phyloP scores from a whole-genome alignment of 2,113 vertebrate species.

The Sapayoa aenigma region DNA sequence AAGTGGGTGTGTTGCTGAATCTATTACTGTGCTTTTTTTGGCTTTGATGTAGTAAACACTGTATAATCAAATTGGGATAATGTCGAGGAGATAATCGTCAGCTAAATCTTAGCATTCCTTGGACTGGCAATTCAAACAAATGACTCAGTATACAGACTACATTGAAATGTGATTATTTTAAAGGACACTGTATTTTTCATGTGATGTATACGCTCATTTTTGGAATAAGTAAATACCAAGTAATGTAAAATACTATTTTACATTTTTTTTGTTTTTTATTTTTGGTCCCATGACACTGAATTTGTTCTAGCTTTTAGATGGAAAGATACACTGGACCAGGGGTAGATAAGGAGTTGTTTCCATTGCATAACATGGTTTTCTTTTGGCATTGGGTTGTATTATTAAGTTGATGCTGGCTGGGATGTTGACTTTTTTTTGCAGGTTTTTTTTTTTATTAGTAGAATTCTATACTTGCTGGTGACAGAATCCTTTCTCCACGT shows the following conservation, averaged over 20 bases:
- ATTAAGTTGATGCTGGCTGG: neutral
- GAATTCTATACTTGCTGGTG: neutral
- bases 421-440: neutral
- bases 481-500: neutral
- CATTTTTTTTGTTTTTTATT: neutral
- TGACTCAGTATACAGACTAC: slow-evolving; percentile 10
- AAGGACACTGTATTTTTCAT: slow-evolving; percentile 1
- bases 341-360: neutral
- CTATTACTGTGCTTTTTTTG: slow-evolving; percentile 55
- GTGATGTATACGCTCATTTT: neutral
- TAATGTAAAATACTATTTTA: neutral
- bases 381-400: neutral
- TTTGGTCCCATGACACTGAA: neutral
- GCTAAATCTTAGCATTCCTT: slow-evolving; percentile 21
- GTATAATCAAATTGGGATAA: slow-evolving; percentile 60
- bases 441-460: neutral
- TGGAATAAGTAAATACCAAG: neutral
- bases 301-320: neutral
- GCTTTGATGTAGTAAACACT: slow-evolving; percentile 63
- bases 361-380: neutral
- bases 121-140: slow-evolving; percentile 26
- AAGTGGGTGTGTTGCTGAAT: slow-evolving; percentile 62
- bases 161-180: slow-evolving; percentile 20
- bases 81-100: slow-evolving; percentile 22
- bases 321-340: neutral